A percentile compares a stretch with the other conserved stretches of the same genome.
Conservation (phyloP, 2,888 invertebrate genomes). For the Elmis aenea region DNA sequence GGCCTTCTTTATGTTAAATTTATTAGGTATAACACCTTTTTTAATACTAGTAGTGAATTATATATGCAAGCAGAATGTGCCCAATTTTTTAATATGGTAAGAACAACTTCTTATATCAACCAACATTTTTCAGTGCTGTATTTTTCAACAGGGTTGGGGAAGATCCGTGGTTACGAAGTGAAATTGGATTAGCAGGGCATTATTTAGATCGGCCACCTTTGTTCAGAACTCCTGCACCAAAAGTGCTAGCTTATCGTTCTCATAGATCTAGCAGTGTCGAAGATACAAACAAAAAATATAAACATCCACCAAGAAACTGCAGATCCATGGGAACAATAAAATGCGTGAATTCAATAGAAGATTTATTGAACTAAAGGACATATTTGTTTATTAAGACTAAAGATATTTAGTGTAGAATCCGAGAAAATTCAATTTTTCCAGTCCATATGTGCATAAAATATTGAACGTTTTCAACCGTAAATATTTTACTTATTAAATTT, state of each 20-base stretch:
- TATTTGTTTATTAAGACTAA: too few species aligned
- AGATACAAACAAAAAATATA: conserved; percentile 16
- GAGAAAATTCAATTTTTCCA: too few species aligned
- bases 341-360: conserved; percentile 5
- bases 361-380: not conserved
- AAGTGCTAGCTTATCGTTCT: conserved; percentile 33
- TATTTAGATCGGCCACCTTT: conserved; percentile 51
- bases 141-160: conserved; percentile 53
- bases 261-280: conserved; percentile 39
- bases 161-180: conserved; percentile 54
- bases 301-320: conserved; percentile 15
- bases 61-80: conserved; percentile 30
- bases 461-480: too few species aligned
- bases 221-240: conserved; percentile 24
- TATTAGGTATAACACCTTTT: conserved; percentile 28
- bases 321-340: conserved; percentile 19
- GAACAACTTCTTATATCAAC: conserved; percentile 2
- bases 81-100: conserved; percentile 40
- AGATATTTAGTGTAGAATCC: too few species aligned
- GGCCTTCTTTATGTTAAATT: too few species aligned
- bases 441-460: too few species aligned
- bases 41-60: conserved; percentile 27
- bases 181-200: conserved; percentile 59
- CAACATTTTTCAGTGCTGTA: conserved; percentile 2
- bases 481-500: too few species aligned